Evolutionary conservation across 2,888 invertebrate species (phyloP).

Genomic region (Embidobia sp.): DNA sequence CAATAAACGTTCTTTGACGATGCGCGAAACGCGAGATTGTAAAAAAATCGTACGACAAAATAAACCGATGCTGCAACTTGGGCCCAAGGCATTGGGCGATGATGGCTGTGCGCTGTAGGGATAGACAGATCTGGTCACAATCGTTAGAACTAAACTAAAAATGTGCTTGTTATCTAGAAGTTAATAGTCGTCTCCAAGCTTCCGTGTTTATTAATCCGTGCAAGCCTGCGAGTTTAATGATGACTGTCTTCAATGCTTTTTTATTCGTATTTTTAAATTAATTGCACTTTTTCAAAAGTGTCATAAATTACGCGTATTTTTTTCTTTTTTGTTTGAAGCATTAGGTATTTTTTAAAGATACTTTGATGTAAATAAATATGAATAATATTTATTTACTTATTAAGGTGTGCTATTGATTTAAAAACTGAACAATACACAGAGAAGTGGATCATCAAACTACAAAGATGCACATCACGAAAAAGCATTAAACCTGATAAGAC

Average conservation of each 20-base stretch:
- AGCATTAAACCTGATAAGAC: slow-evolving; percentile 33
- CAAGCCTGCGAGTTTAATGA: slow-evolving; percentile 39
- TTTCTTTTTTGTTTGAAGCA: not conserved
- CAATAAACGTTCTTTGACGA: slow-evolving; percentile 73
- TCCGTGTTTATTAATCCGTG: slow-evolving; percentile 32
- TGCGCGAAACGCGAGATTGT: slow-evolving; percentile 75
- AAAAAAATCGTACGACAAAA: slow-evolving; percentile 76
- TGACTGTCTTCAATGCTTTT: slow-evolving; percentile 19
- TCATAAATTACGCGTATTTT: not conserved
- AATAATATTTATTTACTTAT: no score
- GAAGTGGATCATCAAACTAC: slow-evolving; percentile 42
- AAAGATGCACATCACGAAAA: slow-evolving; percentile 30
- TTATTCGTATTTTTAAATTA: slow-evolving; percentile 10
- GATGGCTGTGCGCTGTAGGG: slow-evolving; percentile 80
- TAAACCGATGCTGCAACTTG: slow-evolving; percentile 78
- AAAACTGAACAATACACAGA: slow-evolving; percentile 18
- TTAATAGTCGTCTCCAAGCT: slow-evolving; percentile 43
- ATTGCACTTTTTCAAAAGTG: slow-evolving; percentile 25
- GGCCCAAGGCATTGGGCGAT: slow-evolving; percentile 77
- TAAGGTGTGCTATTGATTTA: slow-evolving; percentile 23
- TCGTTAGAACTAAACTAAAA: slow-evolving; percentile 61
- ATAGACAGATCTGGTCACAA: slow-evolving; percentile 78
- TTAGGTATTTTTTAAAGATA: not conserved
- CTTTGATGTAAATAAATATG: no score
- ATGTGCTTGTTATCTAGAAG: slow-evolving; percentile 56